Percentiles rank a stretch among this genome's conserved stretches.
Conservation (phyloP, 2,797 vertebrate species). For the Cirrhinus molitorella region DNA sequence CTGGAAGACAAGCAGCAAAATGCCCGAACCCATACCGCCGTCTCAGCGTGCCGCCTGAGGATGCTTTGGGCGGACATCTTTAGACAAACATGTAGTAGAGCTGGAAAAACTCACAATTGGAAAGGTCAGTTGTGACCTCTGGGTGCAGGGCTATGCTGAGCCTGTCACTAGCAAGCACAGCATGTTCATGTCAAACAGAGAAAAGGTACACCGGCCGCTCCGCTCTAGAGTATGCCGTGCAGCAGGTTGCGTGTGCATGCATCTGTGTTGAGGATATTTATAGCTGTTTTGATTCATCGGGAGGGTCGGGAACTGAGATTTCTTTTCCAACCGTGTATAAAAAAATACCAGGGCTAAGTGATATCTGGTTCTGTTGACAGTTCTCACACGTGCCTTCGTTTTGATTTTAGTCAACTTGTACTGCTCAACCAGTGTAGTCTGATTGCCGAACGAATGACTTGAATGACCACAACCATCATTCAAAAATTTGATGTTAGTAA, state of each 20-base stretch:
- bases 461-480: too few relatives aligned
- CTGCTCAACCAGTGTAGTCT: not conserved
- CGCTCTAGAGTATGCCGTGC: conserved; percentile 16
- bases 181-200: conserved; percentile 74
- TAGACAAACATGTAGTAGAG: conserved; percentile 76
- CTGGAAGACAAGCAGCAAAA: conserved; percentile 77
- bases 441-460: not conserved
- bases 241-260: conserved; percentile 34
- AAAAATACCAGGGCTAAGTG: not conserved
- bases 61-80: conserved; percentile 77
- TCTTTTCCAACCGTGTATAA: not conserved
- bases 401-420: not conserved
- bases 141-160: conserved; percentile 72
- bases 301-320: not conserved
- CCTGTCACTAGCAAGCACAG: conserved; percentile 74
- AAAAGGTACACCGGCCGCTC: conserved; percentile 68
- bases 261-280: conserved; percentile 26
- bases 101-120: conserved; percentile 73
- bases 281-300: conserved; percentile 32
- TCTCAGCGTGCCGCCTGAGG: conserved; percentile 74
- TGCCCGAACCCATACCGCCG: conserved; percentile 53
- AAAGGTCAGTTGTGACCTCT: conserved; percentile 80
- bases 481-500: not conserved
- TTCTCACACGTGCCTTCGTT: not conserved
- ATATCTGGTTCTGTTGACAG: not conserved